Percentiles rank a stretch among this genome's conserved stretches.
Evolutionary conservation across 2,113 vertebrate species (phyloP).

Genomic region (Halcyon malimbica): DNA sequence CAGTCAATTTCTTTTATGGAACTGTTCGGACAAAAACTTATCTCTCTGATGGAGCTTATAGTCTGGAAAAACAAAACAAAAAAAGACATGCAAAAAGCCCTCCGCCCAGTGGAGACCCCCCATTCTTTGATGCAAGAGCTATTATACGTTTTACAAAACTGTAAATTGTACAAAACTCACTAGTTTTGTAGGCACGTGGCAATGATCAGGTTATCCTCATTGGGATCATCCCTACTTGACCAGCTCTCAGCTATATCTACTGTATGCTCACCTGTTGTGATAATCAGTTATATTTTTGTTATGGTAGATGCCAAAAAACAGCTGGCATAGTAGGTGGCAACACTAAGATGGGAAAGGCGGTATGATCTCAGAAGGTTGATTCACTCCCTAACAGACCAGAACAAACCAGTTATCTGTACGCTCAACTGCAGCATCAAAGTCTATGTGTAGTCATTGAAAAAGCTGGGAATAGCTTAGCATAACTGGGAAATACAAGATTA

Average conservation of each 20-base stretch:
- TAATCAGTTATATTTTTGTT: not conserved
- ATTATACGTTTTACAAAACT: too few relatives aligned
- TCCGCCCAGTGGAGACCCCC: not conserved
- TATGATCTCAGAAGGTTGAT: not conserved
- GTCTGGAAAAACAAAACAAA: not conserved
- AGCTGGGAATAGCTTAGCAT: not conserved
- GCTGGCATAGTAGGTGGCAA: not conserved
- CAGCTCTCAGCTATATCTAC: not conserved
- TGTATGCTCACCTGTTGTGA: not conserved
- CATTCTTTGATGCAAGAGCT: not conserved
- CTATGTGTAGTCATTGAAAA: not conserved
- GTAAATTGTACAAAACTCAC: not conserved
- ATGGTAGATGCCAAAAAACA: not conserved
- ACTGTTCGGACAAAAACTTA: not conserved
- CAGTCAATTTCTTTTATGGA: not conserved
- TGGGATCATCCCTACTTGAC: not conserved
- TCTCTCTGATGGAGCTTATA: not conserved
- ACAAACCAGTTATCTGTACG: not conserved
- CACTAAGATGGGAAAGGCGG: not conserved
- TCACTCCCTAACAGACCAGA: not conserved
- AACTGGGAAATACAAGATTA: not conserved
- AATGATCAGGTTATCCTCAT: not conserved
- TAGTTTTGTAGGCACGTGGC: not conserved
- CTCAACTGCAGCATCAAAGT: not conserved
- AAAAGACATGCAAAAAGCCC: not conserved